Evolutionary conservation across 2,888 invertebrate species (phyloP).

Genomic region (Pecten maximus): DNA sequence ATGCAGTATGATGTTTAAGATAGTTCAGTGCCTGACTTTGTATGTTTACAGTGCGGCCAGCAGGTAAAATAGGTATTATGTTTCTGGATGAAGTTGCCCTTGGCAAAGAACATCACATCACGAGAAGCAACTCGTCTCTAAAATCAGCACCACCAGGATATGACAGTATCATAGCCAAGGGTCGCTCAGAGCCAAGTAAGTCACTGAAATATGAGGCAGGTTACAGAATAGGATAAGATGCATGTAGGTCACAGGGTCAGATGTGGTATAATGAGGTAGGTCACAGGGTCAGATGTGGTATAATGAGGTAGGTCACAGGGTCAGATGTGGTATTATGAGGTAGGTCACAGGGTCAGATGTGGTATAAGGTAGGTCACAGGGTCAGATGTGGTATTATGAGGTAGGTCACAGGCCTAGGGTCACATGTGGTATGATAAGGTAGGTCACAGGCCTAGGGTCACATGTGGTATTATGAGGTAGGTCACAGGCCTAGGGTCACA

Average conservation of each 20-base stretch:
- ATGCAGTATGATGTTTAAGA: too few species aligned
- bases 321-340: too few species aligned
- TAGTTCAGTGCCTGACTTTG: not conserved
- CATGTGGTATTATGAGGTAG: not conserved
- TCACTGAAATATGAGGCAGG: not conserved
- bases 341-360: too few species aligned
- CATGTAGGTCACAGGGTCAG: not conserved
- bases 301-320: not conserved
- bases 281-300: not conserved
- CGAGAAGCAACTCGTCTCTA: slow-evolving; percentile 74
- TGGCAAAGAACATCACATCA: slow-evolving; percentile 81
- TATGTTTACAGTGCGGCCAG: slow-evolving; percentile 73
- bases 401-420: too few species aligned
- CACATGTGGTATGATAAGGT: too few species aligned
- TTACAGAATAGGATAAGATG: too few species aligned
- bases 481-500: too few species aligned
- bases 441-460: too few species aligned
- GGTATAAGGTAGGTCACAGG: not conserved
- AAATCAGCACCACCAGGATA: slow-evolving; percentile 80
- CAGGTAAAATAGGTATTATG: slow-evolving; percentile 82
- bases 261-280: not conserved
- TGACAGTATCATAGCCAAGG: slow-evolving; percentile 80
- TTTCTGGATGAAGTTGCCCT: slow-evolving; percentile 83
- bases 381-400: not conserved
- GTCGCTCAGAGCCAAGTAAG: slow-evolving; percentile 80